phyloP scores from a whole-genome alignment of 1,140 invertebrate genomes.

The Drosophila ohnishii region DNA sequence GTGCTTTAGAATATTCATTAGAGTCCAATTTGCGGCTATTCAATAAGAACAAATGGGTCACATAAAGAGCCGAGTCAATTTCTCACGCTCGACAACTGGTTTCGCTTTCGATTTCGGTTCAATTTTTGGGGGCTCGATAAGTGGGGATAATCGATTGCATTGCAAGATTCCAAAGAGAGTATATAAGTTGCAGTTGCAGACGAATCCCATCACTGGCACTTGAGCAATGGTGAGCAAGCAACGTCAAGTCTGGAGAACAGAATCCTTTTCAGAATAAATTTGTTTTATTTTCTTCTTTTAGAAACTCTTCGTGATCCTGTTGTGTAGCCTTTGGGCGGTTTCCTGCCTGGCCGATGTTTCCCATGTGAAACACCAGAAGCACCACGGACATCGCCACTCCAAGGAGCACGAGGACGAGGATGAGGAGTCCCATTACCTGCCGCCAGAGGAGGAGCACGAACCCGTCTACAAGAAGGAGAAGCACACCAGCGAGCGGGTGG shows the following conservation, averaged over 20 bases:
- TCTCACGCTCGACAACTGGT: slow-evolving; percentile 72
- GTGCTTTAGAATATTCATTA: slow-evolving; percentile 49
- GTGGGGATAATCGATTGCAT: slow-evolving; percentile 19
- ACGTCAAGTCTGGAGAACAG: background rate
- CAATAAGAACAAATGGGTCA: slow-evolving; percentile 67
- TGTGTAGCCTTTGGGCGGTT: slow-evolving; percentile 41
- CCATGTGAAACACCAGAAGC: slow-evolving; percentile 58
- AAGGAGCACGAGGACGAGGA: slow-evolving; percentile 47
- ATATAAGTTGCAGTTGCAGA: slow-evolving; percentile 32
- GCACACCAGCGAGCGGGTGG: slow-evolving; percentile 64
- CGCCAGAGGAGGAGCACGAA: slow-evolving; percentile 34
- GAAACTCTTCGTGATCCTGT: slow-evolving; percentile 38
- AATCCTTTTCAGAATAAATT: background rate
- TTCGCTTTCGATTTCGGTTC: slow-evolving; percentile 23
- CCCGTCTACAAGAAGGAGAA: slow-evolving; percentile 65
- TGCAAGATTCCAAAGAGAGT: slow-evolving; percentile 15
- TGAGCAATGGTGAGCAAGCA: slow-evolving; percentile 40
- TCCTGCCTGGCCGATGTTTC: slow-evolving; percentile 55
- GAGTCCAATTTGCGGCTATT: slow-evolving; percentile 57
- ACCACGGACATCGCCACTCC: slow-evolving; percentile 48
- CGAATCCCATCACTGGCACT: slow-evolving; percentile 27
- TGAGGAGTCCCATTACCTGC: slow-evolving; percentile 62
- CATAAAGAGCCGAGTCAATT: slow-evolving; percentile 47
- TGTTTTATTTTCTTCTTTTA: slow-evolving; percentile 1
- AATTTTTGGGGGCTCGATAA: slow-evolving; percentile 28